Evolutionary conservation across 2,113 vertebrate genomes (phyloP).

Genomic region (Eublepharis macularius): DNA sequence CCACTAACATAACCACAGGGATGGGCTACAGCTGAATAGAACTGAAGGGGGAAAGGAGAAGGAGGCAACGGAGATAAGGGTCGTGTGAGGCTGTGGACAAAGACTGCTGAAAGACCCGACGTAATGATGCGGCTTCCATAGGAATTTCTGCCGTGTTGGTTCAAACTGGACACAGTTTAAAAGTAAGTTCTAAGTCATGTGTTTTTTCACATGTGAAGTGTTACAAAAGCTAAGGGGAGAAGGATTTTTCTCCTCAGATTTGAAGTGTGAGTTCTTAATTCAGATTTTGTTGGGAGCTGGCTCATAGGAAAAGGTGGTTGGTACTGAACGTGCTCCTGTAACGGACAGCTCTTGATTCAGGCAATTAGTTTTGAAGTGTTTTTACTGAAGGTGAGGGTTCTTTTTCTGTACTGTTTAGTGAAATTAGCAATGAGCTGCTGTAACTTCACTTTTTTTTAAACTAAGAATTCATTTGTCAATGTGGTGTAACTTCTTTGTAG

Average conservation of each 20-base stretch:
- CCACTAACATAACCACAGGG: no score
- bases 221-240: no score
- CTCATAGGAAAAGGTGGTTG: background rate
- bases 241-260: no score
- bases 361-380: background rate
- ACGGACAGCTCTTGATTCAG: background rate
- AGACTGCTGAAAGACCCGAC: conserved; percentile 50
- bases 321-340: background rate
- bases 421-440: no score
- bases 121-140: conserved; percentile 46
- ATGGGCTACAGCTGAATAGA: no score
- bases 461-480: background rate
- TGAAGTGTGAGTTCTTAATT: background rate
- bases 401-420: background rate
- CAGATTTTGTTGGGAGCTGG: background rate
- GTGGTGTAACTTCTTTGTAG: background rate
- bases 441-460: background rate
- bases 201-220: no score
- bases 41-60: no score
- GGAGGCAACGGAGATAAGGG: background rate
- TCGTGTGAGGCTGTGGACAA: background rate
- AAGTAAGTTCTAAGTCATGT: background rate
- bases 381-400: background rate
- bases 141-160: conserved; percentile 40
- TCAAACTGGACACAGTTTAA: conserved; percentile 44